Conservation (phyloP, 2,113 vertebrate species). For the Chlamydotis undulata region DNA sequence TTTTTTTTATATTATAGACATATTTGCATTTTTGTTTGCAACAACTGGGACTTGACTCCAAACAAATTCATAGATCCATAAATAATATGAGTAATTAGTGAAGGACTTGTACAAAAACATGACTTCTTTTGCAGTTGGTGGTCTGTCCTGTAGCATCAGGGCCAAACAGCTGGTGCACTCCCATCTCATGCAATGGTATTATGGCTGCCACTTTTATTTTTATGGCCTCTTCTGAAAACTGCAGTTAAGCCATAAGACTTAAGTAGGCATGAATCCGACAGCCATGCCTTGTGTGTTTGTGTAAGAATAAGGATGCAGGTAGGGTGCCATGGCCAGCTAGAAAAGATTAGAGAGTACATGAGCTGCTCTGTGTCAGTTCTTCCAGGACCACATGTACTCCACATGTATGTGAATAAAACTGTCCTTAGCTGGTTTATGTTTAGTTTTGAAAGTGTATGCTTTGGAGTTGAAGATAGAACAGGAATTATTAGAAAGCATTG, state of each 20-base stretch:
- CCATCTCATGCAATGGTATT: neutral
- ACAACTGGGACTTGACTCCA: neutral
- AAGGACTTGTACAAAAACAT: neutral
- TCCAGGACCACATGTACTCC: neutral
- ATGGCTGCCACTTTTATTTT: neutral
- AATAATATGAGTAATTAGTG: neutral
- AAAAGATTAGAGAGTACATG: neutral
- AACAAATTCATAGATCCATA: neutral
- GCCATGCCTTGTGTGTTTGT: neutral
- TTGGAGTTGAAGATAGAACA: neutral
- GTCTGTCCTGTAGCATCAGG: neutral
- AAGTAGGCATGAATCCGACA: neutral
- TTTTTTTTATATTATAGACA: neutral
- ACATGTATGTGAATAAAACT: neutral
- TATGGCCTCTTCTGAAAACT: neutral
- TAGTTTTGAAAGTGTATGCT: neutral
- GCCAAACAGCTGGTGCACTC: neutral
- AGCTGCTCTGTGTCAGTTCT: neutral
- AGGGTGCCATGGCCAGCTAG: neutral
- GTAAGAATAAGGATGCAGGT: neutral
- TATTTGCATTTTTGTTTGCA: neutral
- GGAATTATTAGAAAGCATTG: neutral
- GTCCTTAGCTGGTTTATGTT: neutral
- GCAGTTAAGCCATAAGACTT: neutral
- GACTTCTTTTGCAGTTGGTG: neutral